A percentile compares a stretch with the other conserved stretches of the same genome.
Conservation (phyloP, 2,113 vertebrate species). For the Poicephalus gulielmi region DNA sequence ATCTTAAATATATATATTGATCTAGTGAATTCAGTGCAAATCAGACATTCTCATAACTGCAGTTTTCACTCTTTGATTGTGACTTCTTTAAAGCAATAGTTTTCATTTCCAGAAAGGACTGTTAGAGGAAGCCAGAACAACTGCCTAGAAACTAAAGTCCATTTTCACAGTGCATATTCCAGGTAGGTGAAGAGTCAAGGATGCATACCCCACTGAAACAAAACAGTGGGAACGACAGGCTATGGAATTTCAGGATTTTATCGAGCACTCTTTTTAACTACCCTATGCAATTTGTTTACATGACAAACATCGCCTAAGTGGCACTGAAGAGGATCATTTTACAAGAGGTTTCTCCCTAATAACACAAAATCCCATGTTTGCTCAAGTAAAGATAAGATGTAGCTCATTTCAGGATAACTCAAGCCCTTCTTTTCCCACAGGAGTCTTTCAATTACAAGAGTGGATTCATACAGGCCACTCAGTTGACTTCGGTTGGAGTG, state of each 20-base stretch:
- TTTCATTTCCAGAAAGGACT: not conserved
- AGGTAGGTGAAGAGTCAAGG: constrained; percentile 51
- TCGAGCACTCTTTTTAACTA: not conserved
- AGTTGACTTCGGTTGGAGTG: rapidly evolving
- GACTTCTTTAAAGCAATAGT: not conserved
- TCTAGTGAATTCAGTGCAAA: not conserved
- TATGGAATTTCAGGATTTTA: not conserved
- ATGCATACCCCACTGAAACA: not conserved
- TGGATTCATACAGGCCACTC: rapidly evolving
- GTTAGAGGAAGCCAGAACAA: not conserved
- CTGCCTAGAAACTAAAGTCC: not conserved
- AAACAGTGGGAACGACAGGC: not conserved
- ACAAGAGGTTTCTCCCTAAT: not conserved
- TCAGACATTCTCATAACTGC: not conserved
- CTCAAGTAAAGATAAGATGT: not conserved
- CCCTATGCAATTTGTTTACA: not conserved
- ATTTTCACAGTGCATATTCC: not conserved
- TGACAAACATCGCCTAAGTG: not conserved
- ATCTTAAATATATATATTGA: not conserved
- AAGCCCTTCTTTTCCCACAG: not conserved
- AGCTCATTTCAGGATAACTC: not conserved
- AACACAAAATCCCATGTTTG: not conserved
- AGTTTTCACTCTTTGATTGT: not conserved
- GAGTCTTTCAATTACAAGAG: rapidly evolving
- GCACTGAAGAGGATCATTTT: not conserved